A percentile compares a stretch with the other conserved stretches of the same genome.
These are phyloP conservation scores for Hippocampus barbouri DNA, from an alignment of 2,113 vertebrate genomes.

Conservation along the genomic window DNA sequence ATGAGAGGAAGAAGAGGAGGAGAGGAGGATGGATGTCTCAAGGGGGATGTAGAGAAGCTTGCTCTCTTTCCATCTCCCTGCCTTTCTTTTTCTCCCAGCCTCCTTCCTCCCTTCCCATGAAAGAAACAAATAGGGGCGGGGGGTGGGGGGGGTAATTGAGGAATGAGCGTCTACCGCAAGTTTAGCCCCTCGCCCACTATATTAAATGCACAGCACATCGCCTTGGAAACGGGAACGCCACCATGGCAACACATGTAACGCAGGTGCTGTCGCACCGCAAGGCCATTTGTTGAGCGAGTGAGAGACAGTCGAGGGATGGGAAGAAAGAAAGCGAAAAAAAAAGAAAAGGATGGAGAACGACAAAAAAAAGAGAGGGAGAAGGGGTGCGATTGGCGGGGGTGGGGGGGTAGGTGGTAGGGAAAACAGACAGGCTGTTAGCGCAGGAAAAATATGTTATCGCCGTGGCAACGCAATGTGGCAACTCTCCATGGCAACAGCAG, in stretches of 20 bases:
- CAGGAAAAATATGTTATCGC: slow-evolving; percentile 82
- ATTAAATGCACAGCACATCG: slow-evolving; percentile 61
- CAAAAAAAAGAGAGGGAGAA: background rate
- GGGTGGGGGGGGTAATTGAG: slow-evolving; percentile 7
- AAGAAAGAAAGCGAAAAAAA: slow-evolving; percentile 18
- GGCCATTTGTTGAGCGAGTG: slow-evolving; percentile 73
- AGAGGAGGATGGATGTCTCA: slow-evolving; percentile 63
- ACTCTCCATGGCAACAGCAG: slow-evolving; percentile 79
- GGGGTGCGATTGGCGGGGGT: slow-evolving; percentile 7
- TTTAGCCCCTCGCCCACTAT: slow-evolving; percentile 54
- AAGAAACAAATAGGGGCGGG: slow-evolving; percentile 12
- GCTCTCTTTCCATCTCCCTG: slow-evolving; percentile 1
- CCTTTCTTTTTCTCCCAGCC: slow-evolving; percentile 3
- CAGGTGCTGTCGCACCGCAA: slow-evolving; percentile 79
- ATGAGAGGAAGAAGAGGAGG: slow-evolving; percentile 38
- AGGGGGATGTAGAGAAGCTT: slow-evolving; percentile 54
- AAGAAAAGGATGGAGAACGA: background rate
- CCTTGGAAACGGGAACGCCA: slow-evolving; percentile 65
- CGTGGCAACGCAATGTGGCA: slow-evolving; percentile 80
- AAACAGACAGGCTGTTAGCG: slow-evolving; percentile 84
- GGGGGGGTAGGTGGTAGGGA: slow-evolving; percentile 35
- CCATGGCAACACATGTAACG: slow-evolving; percentile 72
- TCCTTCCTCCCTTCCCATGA: slow-evolving; percentile 1
- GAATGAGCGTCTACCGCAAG: slow-evolving; percentile 44
- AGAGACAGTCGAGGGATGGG: slow-evolving; percentile 4